Percentiles rank a stretch among this genome's conserved stretches.
Evolutionary conservation across 2,113 vertebrate genomes (phyloP).

Genomic region (Rhinopomastus cyanomelas): DNA sequence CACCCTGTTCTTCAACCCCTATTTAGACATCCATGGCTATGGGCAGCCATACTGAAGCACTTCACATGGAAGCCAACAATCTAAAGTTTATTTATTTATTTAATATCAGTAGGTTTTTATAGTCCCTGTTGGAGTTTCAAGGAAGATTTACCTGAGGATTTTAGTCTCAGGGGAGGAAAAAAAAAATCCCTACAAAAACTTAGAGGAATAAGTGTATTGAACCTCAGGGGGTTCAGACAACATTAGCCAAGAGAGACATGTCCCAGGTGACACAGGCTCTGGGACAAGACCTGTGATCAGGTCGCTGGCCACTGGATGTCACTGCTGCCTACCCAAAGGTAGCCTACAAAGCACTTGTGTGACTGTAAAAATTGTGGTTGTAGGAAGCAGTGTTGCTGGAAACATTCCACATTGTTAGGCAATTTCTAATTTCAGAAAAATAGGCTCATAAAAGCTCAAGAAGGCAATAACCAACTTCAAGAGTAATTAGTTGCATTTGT

Average conservation of each 20-base stretch:
- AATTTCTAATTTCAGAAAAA: conserved; percentile 83
- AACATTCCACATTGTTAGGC: conserved; percentile 73
- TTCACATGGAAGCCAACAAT: neutral
- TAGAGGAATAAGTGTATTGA: neutral
- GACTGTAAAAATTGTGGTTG: conserved; percentile 79
- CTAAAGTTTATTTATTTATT: neutral
- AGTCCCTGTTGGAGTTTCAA: neutral
- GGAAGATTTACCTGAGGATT: neutral
- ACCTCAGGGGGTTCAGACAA: neutral
- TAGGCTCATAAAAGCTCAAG: conserved; percentile 78
- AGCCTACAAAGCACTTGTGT: conserved; percentile 72
- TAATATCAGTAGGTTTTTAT: neutral
- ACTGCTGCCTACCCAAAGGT: conserved; percentile 75
- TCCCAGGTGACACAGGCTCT: neutral
- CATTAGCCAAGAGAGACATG: neutral
- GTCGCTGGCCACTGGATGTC: conserved; percentile 77
- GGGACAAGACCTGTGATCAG: conserved; percentile 69
- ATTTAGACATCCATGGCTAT: neutral
- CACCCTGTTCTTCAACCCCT: neutral
- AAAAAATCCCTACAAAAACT: no score
- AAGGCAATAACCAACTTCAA: conserved; percentile 78
- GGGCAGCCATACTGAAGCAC: neutral
- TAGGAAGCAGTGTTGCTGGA: conserved; percentile 76
- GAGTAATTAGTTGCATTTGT: conserved; percentile 82
- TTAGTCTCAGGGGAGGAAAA: neutral